Base-by-base conservation (phyloP, 2,888 invertebrate species). In the Stenotaenia linearis region DNA sequence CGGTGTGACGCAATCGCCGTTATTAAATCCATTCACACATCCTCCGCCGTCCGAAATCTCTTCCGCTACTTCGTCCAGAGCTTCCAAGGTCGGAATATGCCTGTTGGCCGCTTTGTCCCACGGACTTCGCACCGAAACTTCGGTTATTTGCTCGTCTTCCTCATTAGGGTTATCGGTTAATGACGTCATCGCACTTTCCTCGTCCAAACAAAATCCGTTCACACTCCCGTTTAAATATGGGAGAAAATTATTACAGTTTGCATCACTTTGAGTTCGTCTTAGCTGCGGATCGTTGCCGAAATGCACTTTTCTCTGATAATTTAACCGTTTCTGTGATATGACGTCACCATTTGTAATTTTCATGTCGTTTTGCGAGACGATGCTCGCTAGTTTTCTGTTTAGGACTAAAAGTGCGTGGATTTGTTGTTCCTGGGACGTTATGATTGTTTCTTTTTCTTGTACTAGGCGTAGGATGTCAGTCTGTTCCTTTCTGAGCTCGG, bases 401-500 rank as follows among this genome's bases (percentile, higher is more conserved):
- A 80, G 75, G 4, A 56, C 56, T 18, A 80, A 56, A 18, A 80
- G 50, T 1, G 79, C 78, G 28, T 75, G 77, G 23, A 80, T 78
- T 37, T 79, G 79, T 40, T 12, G 28, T 15, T 80, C 79, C 32
- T 79, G 79, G 21, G 77, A 45, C 45, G 79, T 40, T 7, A 80
- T 79, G 7, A 23, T 80, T 7, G 61, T 45, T 84, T 93, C 92
- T 84, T 92, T 92, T 84, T 92, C 91, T 81, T 89, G 89, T 21
- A 93, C 88, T 77, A 91, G 89, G 79, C 90, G 89, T 80, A 90
- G 89, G 82, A 93, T 92, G 83, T 90, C 90, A 83, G 91, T 90
- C 84, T 93, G 92, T 85, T 93, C 93, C 84, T 91, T 90, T 76
- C 90, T 89, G 28, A 93, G 87, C 9, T 92, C 88, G 9, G 92